Base-by-base conservation (phyloP, 1,140 invertebrate species). In the Ips nitidus region DNA sequence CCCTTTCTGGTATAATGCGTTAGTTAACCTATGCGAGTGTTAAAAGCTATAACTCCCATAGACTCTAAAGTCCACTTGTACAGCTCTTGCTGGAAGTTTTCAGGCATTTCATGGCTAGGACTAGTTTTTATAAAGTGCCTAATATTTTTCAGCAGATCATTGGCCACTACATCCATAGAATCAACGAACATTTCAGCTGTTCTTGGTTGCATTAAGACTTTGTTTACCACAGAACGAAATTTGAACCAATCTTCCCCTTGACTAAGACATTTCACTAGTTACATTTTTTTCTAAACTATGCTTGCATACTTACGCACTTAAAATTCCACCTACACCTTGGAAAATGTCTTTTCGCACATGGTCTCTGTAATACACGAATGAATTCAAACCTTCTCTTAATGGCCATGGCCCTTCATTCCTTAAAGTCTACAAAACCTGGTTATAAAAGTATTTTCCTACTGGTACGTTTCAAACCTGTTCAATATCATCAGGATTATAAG, bases 1-100 rank as follows among this genome's bases (percentile, higher is more conserved):
- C 5, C 2, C 2, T 5, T 62, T 45, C 2, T 50, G 52, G 43
- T 4, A 47, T 47, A 4, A 47, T 8, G 43, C 2, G 2, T 5
- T n/a, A n/a, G n/a, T 55, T 65, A 66, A 71, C 76, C 88, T 6
- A 93, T 78, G 6, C 89, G 82, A 7, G 83, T 83, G 45, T 92
- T 89, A 45, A 93, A 79, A 2, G 89, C 89, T 1, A 93, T 84
- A 3, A 86, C 77, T 1, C 83, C 86, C 3, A 91, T 88, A 0
- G 88, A 89, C 76, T 92, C 90, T 22, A 92, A 75, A 1, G 88
- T 81, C 86, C 89, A 88, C 75, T 88, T 85, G 74, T 87, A 87
- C 62, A 91, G 81, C 74, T 90, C 86, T 58, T 85, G 83, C 43
- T 85, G 81, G 73, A 90, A 89, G 67, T 85, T 80, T 0, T 74